Evolutionary conservation across 2,797 vertebrate genomes (phyloP), one percentile per base, ranked within the genome.

Genomic region (Acrocephalus scirpaceus): DNA sequence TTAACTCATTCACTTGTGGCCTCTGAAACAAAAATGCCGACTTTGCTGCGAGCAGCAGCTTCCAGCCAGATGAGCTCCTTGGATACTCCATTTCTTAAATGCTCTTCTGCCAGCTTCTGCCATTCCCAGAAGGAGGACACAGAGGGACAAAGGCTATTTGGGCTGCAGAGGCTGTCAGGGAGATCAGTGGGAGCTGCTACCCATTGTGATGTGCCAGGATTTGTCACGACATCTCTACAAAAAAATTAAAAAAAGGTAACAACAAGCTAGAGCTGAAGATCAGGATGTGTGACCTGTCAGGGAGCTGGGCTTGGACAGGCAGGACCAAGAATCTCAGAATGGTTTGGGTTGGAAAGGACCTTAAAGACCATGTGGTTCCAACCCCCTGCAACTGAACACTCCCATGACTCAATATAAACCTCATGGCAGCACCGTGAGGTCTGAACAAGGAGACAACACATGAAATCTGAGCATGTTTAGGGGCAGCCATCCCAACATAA

Each of bases 1-100:
- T 96, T 97, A 96, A 97, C 88, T 96, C 77, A 1, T 93, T 95
- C 86, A 54, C 90, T 93, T 17, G 2, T 69, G 88, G 96, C 48
- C 94, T 82, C 91, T 50, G 80, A 84, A 93, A 93, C 80, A 86
- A 70, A 73, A 94, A 93, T 0, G 36, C 60, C 4, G 1, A 62
- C 54, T 34, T 34, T 26, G 10, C 75, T 62, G 73, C 1, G 79
- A 97, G 86, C 91, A 84, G 94, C 93, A 92, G 92, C 92, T 90
- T 83, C 85, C 3, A 96, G 90, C 53, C 96, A 90, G 86, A 67
- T 76, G 88, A 93, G 74, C 57, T 73, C 60, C 76, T 84, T 11
- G 2, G 27, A 42, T 21, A 26, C 57, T 56, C 62, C 8, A 45
- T 21, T 70, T 44, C 53, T 48, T 14, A 30, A 78, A 57, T 4